Evolutionary conservation across 2,888 invertebrate species (phyloP), one percentile per base, ranked within the genome.

Genomic region (Catonia carolina): DNA sequence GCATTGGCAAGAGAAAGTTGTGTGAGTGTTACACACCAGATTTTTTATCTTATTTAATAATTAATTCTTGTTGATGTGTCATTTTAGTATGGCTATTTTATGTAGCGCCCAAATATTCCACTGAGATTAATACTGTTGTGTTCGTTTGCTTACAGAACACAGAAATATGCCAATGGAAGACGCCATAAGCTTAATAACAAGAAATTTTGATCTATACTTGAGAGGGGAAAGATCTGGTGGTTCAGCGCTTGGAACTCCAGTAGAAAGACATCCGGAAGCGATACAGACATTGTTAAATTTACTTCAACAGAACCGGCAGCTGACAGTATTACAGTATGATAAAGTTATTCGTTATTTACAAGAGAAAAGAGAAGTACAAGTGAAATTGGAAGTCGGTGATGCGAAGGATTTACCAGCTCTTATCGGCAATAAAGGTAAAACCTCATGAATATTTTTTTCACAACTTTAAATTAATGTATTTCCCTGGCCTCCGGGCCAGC

Each of bases 111-210:
- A n/a, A n/a, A n/a, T n/a, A n/a, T n/a, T n/a, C n/a, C n/a, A n/a
- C n/a, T n/a, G n/a, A n/a, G n/a, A n/a, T n/a, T n/a, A n/a, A n/a
- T n/a, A n/a, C n/a, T n/a, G n/a, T n/a, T n/a, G n/a, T n/a, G n/a
- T n/a, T n/a, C n/a, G n/a, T n/a, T n/a, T n/a, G n/a, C n/a, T 52
- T 20, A 63, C 77, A 85, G 96, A 95, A 70, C 96, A 96, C 73
- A 84, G 96, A 65, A 95, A 96, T 74, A 96, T 96, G 92, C 94
- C 94, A 0, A 70, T 94, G 36, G 94, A 96, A 55, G 94, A 95
- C 73, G 92, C 95, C 0, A 75, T 95, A 58, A 80, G 80, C 62
- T 76, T 95, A 61, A 77, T 96, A 27, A 80, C 82, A 7, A 79
- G 85, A 1, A 88, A 90, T 67, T 85, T 83, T 67, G 78, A 79